Percentiles rank a stretch among this genome's conserved stretches.
These are phyloP conservation scores for Thalassoma bifasciatum DNA, from an alignment of 2,113 vertebrate species.

Conservation along the genomic window DNA sequence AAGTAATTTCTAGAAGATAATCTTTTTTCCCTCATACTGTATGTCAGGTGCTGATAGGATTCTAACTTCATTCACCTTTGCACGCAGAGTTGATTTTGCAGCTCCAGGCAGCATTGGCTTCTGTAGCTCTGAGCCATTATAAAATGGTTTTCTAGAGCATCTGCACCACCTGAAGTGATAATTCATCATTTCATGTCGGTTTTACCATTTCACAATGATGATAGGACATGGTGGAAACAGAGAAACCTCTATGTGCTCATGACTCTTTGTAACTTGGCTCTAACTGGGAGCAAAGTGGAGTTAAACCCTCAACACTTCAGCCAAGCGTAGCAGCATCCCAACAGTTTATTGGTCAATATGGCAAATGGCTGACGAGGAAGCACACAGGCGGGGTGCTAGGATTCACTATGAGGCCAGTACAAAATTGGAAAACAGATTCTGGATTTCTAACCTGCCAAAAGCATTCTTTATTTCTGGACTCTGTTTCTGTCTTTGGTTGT, in stretches of 20 bases:
- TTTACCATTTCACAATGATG: constrained; percentile 32
- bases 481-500: background rate
- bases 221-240: constrained; percentile 20
- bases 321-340: constrained; percentile 20
- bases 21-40: constrained; percentile 32
- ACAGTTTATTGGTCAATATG: constrained; percentile 33
- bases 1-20: constrained; percentile 59
- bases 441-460: constrained; percentile 6
- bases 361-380: background rate
- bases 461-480: background rate
- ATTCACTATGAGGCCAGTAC: constrained; percentile 46
- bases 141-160: background rate
- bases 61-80: constrained; percentile 19
- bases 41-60: constrained; percentile 35
- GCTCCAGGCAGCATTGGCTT: background rate
- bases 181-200: constrained; percentile 11
- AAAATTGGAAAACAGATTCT: constrained; percentile 36
- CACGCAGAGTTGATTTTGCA: background rate
- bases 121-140: background rate
- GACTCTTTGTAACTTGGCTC: constrained; percentile 32
- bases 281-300: constrained; percentile 20
- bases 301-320: constrained; percentile 4
- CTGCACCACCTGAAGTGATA: background rate
- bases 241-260: constrained; percentile 30
- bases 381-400: background rate